A percentile compares a stretch with the other conserved stretches of the same genome.
Evolutionary conservation across 2,888 invertebrate genomes (phyloP).

Genomic region (Leucophenga maculata): DNA sequence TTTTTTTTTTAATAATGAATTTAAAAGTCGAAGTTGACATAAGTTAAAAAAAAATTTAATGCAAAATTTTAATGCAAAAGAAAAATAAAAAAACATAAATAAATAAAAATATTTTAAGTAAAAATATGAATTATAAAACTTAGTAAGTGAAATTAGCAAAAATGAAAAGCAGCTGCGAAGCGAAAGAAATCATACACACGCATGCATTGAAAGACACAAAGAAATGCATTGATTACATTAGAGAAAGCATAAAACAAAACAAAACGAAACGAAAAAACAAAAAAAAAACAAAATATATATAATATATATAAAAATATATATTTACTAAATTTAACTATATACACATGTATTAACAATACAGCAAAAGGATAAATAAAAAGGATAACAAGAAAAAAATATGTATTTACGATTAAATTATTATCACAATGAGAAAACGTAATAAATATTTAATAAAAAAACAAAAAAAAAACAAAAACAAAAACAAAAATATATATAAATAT

Average conservation of each 20-base stretch:
- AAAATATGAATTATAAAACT: constrained; percentile 51
- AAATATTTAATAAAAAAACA: constrained; percentile 39
- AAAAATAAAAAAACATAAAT: constrained; percentile 34
- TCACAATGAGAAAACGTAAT: constrained; percentile 60
- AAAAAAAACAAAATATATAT: constrained; percentile 37
- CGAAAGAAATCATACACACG: not conserved
- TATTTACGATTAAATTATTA: constrained; percentile 63
- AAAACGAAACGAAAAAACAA: constrained; percentile 28
- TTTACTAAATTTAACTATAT: constrained; percentile 50
- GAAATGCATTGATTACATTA: constrained; percentile 10
- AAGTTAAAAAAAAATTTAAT: constrained; percentile 55
- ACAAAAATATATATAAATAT: no score
- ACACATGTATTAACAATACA: constrained; percentile 61
- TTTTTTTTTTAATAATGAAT: constrained; percentile 29
- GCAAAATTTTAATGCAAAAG: constrained; percentile 45
- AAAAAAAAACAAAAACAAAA: not conserved
- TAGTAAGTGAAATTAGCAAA: constrained; percentile 55
- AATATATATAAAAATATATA: constrained; percentile 51
- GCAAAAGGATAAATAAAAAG: constrained; percentile 37
- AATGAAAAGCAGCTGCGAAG: not conserved
- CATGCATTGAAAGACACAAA: constrained; percentile 12
- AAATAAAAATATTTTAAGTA: constrained; percentile 30
- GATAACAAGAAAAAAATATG: constrained; percentile 37
- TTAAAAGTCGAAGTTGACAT: constrained; percentile 50
- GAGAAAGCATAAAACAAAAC: constrained; percentile 21